Conservation (phyloP, 2,888 invertebrate genomes). For the Folsomia manolachei region DNA sequence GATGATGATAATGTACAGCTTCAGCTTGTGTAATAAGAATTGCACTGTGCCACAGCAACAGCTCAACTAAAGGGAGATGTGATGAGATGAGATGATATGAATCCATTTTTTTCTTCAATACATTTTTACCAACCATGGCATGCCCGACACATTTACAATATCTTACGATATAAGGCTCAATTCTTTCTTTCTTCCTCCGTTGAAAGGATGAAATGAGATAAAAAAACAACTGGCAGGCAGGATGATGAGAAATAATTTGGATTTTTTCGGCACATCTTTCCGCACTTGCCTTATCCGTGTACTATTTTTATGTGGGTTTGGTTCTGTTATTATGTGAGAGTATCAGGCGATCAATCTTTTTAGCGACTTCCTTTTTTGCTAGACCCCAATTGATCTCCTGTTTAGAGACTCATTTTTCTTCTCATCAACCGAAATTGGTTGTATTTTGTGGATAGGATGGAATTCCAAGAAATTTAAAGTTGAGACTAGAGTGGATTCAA, state of each 20-base stretch:
- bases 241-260: neutral
- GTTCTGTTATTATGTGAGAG: neutral
- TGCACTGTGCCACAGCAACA: neutral
- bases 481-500: too few species aligned
- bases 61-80: neutral
- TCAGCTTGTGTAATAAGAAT: too few species aligned
- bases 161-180: neutral
- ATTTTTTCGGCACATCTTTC: conserved; percentile 2
- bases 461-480: neutral
- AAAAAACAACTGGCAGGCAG: neutral
- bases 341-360: conserved; percentile 8
- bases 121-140: neutral
- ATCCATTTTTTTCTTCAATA: neutral
- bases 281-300: neutral
- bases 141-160: neutral
- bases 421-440: neutral
- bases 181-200: neutral
- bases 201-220: too few species aligned
- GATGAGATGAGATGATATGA: conserved; percentile 1
- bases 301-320: neutral
- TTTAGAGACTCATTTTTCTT: conserved; percentile 8
- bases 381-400: conserved; percentile 8
- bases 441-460: neutral
- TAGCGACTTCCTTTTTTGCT: conserved; percentile 5
- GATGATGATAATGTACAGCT: too few species aligned